A percentile compares a stretch with the other conserved stretches of the same genome.
Evolutionary conservation across 92 coral and sea anemone species (phyloP).

Genomic region (Umimayanthus chanpuru): DNA sequence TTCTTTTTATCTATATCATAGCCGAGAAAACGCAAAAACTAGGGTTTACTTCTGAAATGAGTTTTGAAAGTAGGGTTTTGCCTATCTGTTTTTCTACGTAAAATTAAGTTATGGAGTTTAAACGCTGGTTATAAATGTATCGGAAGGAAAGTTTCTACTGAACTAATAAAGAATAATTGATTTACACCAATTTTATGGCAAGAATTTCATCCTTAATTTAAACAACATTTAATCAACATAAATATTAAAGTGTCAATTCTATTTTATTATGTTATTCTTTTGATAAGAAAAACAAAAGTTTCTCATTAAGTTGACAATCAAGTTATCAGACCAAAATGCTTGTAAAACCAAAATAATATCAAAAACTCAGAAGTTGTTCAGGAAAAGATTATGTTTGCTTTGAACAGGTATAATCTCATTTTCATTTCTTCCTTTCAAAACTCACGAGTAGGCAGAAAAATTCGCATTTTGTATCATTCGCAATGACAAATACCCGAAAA

Average conservation of each 20-base stretch:
- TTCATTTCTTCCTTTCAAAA: conserved; percentile 49
- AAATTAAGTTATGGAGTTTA: conserved; percentile 19
- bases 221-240: conserved; percentile 44
- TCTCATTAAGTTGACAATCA: conserved; percentile 53
- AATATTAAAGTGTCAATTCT: conserved; percentile 44
- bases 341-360: conserved; percentile 15
- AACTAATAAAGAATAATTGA: conserved; percentile 20
- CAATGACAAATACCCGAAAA: neutral
- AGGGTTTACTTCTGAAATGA: neutral
- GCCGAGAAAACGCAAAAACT: neutral
- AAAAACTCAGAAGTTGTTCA: conserved; percentile 19
- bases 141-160: conserved; percentile 4
- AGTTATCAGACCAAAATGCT: conserved; percentile 42
- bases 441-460: neutral
- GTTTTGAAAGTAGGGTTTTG: neutral
- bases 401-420: conserved; percentile 59
- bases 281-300: conserved; percentile 47
- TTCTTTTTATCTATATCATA: neutral
- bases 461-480: neutral
- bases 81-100: neutral
- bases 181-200: conserved; percentile 15
- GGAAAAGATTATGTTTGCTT: conserved; percentile 53
- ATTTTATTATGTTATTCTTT: conserved; percentile 45
- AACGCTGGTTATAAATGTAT: conserved; percentile 11
- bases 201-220: conserved; percentile 30